phyloP scores from a whole-genome alignment of 2,113 vertebrate species.

The Platichthys stellatus region DNA sequence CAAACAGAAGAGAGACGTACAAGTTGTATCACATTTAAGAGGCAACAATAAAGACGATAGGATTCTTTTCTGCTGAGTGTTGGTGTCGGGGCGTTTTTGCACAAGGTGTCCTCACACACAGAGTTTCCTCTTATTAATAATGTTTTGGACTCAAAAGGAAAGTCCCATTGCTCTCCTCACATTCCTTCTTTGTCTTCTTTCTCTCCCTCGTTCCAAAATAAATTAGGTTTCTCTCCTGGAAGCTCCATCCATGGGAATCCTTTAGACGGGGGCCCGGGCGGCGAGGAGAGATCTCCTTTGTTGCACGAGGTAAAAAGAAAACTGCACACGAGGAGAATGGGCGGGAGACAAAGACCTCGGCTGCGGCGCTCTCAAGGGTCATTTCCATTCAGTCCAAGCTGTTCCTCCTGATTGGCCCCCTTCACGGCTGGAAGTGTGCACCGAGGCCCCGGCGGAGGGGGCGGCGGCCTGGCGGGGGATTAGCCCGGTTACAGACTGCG shows the following conservation, averaged over 20 bases:
- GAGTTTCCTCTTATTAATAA: constrained; percentile 30
- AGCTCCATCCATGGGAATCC: constrained; percentile 50
- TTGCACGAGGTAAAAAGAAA: constrained; percentile 29
- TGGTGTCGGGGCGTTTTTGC: neutral
- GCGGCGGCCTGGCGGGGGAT: constrained; percentile 66
- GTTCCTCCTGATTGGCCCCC: constrained; percentile 75
- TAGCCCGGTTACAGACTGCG: constrained; percentile 71
- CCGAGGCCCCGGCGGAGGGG: constrained; percentile 33
- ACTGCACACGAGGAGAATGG: constrained; percentile 49
- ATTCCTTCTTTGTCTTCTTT: constrained; percentile 37
- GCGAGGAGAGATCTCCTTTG: constrained; percentile 60
- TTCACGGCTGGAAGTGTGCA: constrained; percentile 67
- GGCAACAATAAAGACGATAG: neutral
- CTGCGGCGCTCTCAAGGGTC: constrained; percentile 60
- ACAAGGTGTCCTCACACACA: constrained; percentile 8
- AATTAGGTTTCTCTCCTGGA: constrained; percentile 69
- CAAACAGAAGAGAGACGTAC: constrained; percentile 25
- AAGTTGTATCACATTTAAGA: constrained; percentile 41
- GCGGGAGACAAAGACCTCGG: constrained; percentile 69
- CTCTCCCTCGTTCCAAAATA: constrained; percentile 63
- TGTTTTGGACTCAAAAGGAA: constrained; percentile 41
- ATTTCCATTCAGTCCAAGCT: constrained; percentile 70
- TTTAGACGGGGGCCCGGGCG: constrained; percentile 46
- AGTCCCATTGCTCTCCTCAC: constrained; percentile 32
- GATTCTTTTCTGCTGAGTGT: neutral